Conservation (phyloP, 2,888 invertebrate genomes). For the Eilema depressum region DNA sequence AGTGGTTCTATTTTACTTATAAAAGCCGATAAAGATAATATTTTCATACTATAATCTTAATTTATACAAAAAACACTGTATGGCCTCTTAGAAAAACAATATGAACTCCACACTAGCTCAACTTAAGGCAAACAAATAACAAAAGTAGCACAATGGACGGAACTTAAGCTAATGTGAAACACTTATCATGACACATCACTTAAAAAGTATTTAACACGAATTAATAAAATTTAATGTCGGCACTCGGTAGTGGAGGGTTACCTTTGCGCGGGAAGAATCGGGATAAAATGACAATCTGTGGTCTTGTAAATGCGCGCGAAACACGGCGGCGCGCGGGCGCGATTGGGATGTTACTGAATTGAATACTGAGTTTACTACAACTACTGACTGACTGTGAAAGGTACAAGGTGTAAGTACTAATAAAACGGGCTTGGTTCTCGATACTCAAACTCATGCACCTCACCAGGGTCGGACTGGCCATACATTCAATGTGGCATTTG, state of each 20-base stretch:
- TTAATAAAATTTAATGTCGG: slow-evolving; percentile 38
- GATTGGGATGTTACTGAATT: slow-evolving; percentile 45
- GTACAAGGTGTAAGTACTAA: slow-evolving; percentile 58
- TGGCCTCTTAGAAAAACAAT: slow-evolving; percentile 33
- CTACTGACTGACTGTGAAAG: slow-evolving; percentile 33
- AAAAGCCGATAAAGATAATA: background rate
- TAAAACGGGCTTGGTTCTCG: slow-evolving; percentile 35
- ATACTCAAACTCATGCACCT: too few species aligned
- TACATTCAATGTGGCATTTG: too few species aligned
- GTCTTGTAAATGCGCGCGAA: slow-evolving; percentile 69
- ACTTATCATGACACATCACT: slow-evolving; percentile 45
- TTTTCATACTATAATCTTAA: background rate
- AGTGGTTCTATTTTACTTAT: too few species aligned
- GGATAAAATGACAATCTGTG: slow-evolving; percentile 54
- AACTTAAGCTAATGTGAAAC: slow-evolving; percentile 40
- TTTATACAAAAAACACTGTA: background rate
- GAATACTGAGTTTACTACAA: background rate
- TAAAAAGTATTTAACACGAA: slow-evolving; percentile 39
- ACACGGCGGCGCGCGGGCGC: slow-evolving; percentile 68
- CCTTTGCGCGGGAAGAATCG: slow-evolving; percentile 72
- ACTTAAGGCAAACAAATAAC: slow-evolving; percentile 62
- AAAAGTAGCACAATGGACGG: slow-evolving; percentile 54
- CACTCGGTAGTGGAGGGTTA: slow-evolving; percentile 53
- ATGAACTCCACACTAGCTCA: slow-evolving; percentile 46
- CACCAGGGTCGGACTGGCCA: too few species aligned